Evolutionary conservation across 2,113 vertebrate genomes (phyloP).

Genomic region (Myotis davidii): DNA sequence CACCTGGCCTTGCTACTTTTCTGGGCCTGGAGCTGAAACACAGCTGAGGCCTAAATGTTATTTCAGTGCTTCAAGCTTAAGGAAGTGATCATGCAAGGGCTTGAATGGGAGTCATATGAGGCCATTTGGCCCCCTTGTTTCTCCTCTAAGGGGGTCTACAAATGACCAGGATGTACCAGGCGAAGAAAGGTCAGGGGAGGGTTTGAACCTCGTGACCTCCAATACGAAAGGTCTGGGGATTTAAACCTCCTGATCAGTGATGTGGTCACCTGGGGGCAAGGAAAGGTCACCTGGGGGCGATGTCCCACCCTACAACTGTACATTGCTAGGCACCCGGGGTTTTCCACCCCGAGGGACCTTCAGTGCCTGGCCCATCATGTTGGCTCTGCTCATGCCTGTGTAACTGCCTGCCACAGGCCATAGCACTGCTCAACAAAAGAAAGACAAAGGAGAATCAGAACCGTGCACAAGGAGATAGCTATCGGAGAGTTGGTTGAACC

Average conservation of each 20-base stretch:
- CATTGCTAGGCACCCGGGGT: neutral
- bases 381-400: neutral
- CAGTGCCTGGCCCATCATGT: neutral
- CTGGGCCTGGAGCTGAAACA: neutral
- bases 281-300: neutral
- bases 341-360: neutral
- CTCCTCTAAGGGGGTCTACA: neutral
- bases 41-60: neutral
- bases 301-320: neutral
- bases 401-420: neutral
- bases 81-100: neutral
- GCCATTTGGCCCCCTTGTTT: neutral
- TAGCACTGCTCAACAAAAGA: neutral
- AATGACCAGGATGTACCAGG: neutral
- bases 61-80: neutral
- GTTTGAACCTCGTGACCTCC: neutral
- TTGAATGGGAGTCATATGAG: neutral
- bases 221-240: neutral
- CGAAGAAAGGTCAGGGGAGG: neutral
- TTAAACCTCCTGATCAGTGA: neutral
- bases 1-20: neutral
- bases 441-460: neutral
- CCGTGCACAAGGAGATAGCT: neutral
- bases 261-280: neutral
- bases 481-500: neutral